Evolutionary conservation across 2,113 vertebrate species (phyloP), one percentile per base, ranked within the genome.

Genomic region (Sminthopsis crassicaudata): DNA sequence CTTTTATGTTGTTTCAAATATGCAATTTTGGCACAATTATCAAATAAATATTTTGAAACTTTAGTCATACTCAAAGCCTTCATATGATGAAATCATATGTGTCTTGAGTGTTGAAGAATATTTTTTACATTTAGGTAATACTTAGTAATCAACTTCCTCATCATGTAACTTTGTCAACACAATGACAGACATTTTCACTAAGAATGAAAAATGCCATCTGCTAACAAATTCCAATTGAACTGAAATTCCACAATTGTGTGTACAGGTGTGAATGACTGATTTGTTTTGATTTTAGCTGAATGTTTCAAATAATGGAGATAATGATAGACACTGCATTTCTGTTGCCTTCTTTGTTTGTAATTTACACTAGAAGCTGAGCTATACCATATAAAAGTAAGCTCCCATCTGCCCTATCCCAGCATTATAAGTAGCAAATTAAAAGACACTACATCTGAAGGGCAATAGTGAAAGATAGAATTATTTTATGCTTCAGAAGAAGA

Each of bases 271-370:
- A 36, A 76, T 42, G 3, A 2, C 8, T 25, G 36, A 1, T 19
- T 27, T 12, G 23, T 50, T 54, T 51, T 55, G 88, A 26, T 24
- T 42, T 67, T n/a, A 48, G 51, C 84, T 89, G 52, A 0, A 46
- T 27, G 12, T 42, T 12, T 46, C 53, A 8, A 7, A 1, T 91
- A 53, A 50, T 26, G 53, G 30, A 90, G 16, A 42, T n/a, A 8
- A 94, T 8, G 30, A 22, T 50, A 46, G 1, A 9, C n/a, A 76
- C 22, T 2, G 0, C 12, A 76, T 76, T 3, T 76, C 67, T 53
- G 22, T 30, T 95, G 95, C 24, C 12, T 88, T 42, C 67, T 90
- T 84, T 95, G 51, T 90, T 84, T 95, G 51, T 93, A 26, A 92
- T 93, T 91, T 76, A 42, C 67, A 22, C 3, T 76, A 22, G 36